Evolutionary conservation across 1,140 invertebrate genomes (phyloP).

Genomic region (Mylabris phalerata): DNA sequence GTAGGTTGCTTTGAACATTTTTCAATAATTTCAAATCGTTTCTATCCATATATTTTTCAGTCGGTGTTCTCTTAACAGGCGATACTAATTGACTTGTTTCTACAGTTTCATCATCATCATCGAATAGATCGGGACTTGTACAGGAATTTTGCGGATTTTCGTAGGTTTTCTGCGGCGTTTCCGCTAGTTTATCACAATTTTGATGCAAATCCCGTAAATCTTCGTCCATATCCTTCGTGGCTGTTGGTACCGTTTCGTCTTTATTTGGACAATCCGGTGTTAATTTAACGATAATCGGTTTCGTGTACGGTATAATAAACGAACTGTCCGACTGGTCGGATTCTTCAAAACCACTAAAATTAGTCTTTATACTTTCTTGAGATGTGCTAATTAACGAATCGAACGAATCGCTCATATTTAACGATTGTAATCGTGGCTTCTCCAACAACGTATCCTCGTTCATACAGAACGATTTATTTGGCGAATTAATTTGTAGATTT

Average conservation of each 20-base stretch:
- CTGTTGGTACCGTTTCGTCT: neutral
- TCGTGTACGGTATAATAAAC: slow-evolving; percentile 15
- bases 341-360: slow-evolving; percentile 26
- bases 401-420: neutral
- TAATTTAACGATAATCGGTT: slow-evolving; percentile 3
- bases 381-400: slow-evolving; percentile 17
- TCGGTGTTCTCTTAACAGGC: neutral
- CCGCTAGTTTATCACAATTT: neutral
- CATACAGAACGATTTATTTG: slow-evolving; percentile 20
- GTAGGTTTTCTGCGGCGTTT: neutral
- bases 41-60: slow-evolving; percentile 30
- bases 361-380: slow-evolving; percentile 17
- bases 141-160: neutral
- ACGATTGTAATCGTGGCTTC: slow-evolving; percentile 14
- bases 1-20: slow-evolving; percentile 44
- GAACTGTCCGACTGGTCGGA: slow-evolving; percentile 12
- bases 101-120: slow-evolving; percentile 39
- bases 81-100: neutral
- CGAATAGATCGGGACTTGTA: slow-evolving; percentile 51
- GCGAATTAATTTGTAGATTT: slow-evolving; percentile 5
- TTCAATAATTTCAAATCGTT: slow-evolving; percentile 33
- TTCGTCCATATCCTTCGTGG: no score
- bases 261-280: slow-evolving; percentile 17
- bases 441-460: slow-evolving; percentile 36
- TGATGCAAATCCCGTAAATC: neutral